phyloP scores from a whole-genome alignment of 2,888 invertebrate species.

The Volucella zonaria region DNA sequence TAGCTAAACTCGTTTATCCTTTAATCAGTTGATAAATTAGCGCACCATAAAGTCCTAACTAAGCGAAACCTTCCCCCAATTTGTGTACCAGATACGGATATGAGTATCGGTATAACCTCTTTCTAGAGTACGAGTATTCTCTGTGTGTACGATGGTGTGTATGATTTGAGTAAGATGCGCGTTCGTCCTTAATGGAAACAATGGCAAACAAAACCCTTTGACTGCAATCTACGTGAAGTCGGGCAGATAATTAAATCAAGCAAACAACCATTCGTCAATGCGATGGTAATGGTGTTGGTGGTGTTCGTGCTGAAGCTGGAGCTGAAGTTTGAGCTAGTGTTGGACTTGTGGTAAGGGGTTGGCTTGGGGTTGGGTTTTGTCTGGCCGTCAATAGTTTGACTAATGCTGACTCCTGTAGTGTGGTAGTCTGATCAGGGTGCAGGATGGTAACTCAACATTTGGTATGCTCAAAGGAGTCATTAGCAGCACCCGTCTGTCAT shows the following conservation, averaged over 20 bases:
- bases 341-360: too few relatives aligned
- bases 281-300: too few relatives aligned
- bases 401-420: too few relatives aligned
- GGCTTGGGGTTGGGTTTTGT: too few relatives aligned
- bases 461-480: constrained; percentile 10
- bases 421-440: too few relatives aligned
- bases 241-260: constrained; percentile 57
- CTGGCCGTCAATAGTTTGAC: too few relatives aligned
- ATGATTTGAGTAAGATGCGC: neutral
- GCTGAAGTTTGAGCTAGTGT: too few relatives aligned
- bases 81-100: neutral
- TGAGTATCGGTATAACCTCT: too few relatives aligned
- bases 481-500: constrained; percentile 37
- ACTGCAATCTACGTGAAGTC: constrained; percentile 12
- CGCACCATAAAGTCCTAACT: constrained; percentile 39
- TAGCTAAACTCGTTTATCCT: constrained; percentile 60
- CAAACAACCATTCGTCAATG: constrained; percentile 21
- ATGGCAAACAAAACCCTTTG: constrained; percentile 37
- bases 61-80: neutral
- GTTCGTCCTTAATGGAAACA: neutral
- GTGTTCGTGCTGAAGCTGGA: too few relatives aligned
- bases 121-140: too few relatives aligned
- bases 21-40: constrained; percentile 68
- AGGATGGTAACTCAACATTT: too few relatives aligned
- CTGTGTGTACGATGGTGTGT: too few relatives aligned